Conservation (phyloP, 2,113 vertebrate species). For the Sinocyclocheilus anshuiensis region DNA sequence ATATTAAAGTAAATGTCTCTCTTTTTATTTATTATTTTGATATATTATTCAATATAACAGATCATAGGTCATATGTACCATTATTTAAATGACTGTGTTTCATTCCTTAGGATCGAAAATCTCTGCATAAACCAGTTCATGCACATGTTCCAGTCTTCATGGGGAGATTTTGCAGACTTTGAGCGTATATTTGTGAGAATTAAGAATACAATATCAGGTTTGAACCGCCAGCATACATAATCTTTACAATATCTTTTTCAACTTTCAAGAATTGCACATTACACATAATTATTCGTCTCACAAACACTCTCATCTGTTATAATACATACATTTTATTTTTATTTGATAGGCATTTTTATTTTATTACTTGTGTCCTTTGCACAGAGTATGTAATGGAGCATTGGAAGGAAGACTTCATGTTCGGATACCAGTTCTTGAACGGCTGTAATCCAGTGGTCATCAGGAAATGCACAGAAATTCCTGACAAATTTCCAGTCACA, state of each 20-base stretch:
- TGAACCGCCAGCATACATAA: background rate
- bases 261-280: background rate
- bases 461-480: slow-evolving; percentile 83
- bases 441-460: slow-evolving; percentile 96
- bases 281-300: background rate
- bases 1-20: background rate
- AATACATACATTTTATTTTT: background rate
- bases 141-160: slow-evolving; percentile 99
- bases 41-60: too few species aligned
- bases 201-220: slow-evolving; percentile 97
- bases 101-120: slow-evolving; percentile 91
- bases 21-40: too few species aligned
- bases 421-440: slow-evolving; percentile 96
- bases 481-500: slow-evolving; percentile 89
- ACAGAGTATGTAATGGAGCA: slow-evolving; percentile 96
- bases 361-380: background rate
- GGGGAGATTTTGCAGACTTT: slow-evolving; percentile 92
- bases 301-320: background rate
- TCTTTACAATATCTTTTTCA: background rate
- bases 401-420: slow-evolving; percentile 97
- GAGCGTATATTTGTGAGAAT: slow-evolving; percentile 95
- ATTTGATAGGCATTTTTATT: too few species aligned
- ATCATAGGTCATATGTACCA: too few species aligned
- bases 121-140: slow-evolving; percentile 94
- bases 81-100: background rate